These are phyloP conservation scores for Pseudochirops corinnae DNA, from an alignment of 2,797 vertebrate species.

Conservation along the genomic window DNA sequence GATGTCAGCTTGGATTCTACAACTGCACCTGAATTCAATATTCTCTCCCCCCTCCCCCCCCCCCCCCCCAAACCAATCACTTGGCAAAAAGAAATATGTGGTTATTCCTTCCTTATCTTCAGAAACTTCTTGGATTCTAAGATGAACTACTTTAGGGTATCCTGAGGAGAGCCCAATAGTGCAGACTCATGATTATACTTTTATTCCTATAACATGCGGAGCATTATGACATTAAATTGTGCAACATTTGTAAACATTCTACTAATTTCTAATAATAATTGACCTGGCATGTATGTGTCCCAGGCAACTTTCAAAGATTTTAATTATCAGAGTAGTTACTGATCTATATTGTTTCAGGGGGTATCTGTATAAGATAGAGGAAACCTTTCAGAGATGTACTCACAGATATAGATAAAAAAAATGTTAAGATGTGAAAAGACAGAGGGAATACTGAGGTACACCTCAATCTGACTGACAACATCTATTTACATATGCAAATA, in stretches of 20 bases:
- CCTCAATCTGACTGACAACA: not conserved
- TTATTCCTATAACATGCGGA: not conserved
- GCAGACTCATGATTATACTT: not conserved
- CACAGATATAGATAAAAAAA: not conserved
- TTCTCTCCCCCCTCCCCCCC: not conserved
- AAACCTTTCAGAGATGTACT: not conserved
- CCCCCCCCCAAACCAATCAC: not conserved
- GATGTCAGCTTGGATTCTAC: not conserved
- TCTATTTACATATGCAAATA: not conserved
- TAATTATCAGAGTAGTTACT: not conserved
- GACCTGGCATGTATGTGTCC: not conserved
- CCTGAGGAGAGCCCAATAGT: slow-evolving; percentile 9
- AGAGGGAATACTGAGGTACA: not conserved
- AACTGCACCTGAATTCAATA: not conserved
- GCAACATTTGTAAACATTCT: not conserved
- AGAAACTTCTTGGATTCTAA: not conserved
- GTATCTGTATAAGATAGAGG: not conserved
- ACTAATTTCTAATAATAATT: not conserved
- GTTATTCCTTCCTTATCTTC: not conserved
- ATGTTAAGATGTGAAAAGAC: not conserved
- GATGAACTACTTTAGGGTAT: not conserved
- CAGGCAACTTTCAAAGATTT: not conserved
- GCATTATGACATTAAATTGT: slow-evolving; percentile 9
- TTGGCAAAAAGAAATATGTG: not conserved
- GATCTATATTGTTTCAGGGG: not conserved